A percentile compares a stretch with the other conserved stretches of the same genome.
Conservation (phyloP, 2,113 vertebrate species). For the Trogon melanurus region DNA sequence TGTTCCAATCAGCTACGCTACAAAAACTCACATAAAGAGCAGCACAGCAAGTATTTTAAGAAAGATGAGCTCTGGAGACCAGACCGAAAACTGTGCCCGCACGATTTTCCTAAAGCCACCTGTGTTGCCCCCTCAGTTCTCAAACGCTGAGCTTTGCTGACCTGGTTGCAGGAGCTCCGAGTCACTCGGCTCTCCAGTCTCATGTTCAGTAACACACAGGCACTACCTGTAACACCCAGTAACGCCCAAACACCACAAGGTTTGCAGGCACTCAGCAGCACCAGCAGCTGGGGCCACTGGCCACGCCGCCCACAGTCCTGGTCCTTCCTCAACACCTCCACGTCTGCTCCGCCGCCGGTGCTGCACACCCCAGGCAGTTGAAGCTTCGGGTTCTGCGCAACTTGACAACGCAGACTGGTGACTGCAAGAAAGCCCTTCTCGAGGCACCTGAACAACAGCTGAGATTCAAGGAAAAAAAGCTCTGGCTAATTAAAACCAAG, state of each 20-base stretch:
- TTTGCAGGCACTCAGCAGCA: background rate
- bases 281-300: rapidly evolving
- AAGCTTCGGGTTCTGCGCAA: background rate
- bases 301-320: rapidly evolving
- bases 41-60: background rate
- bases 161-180: background rate
- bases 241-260: rapidly evolving
- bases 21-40: background rate
- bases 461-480: background rate
- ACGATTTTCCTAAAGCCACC: background rate
- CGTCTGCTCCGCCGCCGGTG: background rate
- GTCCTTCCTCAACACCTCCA: background rate
- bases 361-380: rapidly evolving
- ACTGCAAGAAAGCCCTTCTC: background rate
- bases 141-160: background rate
- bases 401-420: background rate
- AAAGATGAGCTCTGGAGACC: background rate
- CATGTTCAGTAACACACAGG: rapidly evolving
- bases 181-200: background rate
- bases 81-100: background rate
- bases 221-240: no score
- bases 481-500: background rate
- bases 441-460: background rate
- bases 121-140: background rate
- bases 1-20: background rate